Percentiles rank a stretch among this genome's conserved stretches.
Evolutionary conservation across 2,113 vertebrate species (phyloP).

Genomic region (Phalacrocorax pelagicus): DNA sequence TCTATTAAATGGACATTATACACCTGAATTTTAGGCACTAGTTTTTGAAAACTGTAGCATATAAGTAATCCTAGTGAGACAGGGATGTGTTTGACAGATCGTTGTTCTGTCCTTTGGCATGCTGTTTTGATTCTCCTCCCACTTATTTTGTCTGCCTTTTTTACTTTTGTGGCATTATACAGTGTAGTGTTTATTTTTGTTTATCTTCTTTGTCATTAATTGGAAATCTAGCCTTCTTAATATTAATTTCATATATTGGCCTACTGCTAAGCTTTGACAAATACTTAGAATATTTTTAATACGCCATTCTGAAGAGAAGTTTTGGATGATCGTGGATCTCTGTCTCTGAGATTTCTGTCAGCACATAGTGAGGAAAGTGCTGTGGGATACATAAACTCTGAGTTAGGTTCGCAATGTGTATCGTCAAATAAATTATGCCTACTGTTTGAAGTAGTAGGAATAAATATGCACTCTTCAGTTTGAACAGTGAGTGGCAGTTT

Average conservation of each 20-base stretch:
- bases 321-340: background rate
- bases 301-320: background rate
- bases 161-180: background rate
- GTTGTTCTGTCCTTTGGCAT: background rate
- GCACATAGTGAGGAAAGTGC: background rate
- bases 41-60: background rate
- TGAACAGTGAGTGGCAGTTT: conserved; percentile 25
- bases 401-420: background rate
- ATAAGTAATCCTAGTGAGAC: background rate
- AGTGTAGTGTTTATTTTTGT: background rate
- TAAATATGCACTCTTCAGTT: conserved; percentile 14
- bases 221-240: background rate
- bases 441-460: background rate
- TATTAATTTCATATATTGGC: background rate
- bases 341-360: conserved; percentile 15
- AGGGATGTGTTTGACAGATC: background rate
- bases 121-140: background rate
- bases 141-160: background rate
- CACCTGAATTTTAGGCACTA: background rate
- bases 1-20: background rate
- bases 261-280: background rate
- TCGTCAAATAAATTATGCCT: background rate
- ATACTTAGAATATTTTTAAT: background rate
- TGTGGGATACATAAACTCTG: background rate
- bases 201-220: background rate